phyloP scores from a whole-genome alignment of 2,797 vertebrate genomes.

The Phrynocephalus forsythii region DNA sequence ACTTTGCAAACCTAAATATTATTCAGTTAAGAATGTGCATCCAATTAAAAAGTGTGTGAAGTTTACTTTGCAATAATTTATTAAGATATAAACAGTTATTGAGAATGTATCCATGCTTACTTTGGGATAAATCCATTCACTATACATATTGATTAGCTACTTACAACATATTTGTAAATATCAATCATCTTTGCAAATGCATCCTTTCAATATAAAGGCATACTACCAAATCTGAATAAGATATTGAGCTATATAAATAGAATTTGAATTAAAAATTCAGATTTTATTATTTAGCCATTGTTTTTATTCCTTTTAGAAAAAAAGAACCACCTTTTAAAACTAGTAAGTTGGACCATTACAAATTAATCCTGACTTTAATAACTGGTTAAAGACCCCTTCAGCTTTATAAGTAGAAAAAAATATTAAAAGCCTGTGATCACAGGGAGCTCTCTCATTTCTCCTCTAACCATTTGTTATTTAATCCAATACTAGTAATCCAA shows the following conservation, averaged over 20 bases:
- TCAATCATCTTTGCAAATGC: slow-evolving; percentile 64
- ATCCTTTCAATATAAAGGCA: slow-evolving; percentile 46
- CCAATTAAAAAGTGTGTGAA: slow-evolving; percentile 54
- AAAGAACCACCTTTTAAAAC: slow-evolving; percentile 77
- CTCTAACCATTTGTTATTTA: slow-evolving; percentile 95
- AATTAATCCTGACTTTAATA: slow-evolving; percentile 99
- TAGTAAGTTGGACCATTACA: slow-evolving; percentile 94
- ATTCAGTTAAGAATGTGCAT: slow-evolving; percentile 18
- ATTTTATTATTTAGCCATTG: slow-evolving; percentile 73
- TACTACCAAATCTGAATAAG: slow-evolving; percentile 65
- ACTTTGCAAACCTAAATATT: slow-evolving; percentile 19
- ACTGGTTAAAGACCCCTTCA: slow-evolving; percentile 93
- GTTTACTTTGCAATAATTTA: slow-evolving; percentile 47
- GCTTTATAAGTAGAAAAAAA: slow-evolving; percentile 87
- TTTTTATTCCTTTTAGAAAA: slow-evolving; percentile 65
- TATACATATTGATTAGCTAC: slow-evolving; percentile 69
- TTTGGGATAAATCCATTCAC: background rate
- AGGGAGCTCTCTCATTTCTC: slow-evolving; percentile 93
- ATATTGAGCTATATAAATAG: slow-evolving; percentile 70
- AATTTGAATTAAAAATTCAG: slow-evolving; percentile 65
- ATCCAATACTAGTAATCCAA: slow-evolving; percentile 99
- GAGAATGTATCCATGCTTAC: slow-evolving; percentile 49
- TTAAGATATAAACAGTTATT: slow-evolving; percentile 38
- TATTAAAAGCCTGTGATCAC: slow-evolving; percentile 93
- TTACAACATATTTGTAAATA: slow-evolving; percentile 19